Base-by-base conservation (phyloP, 2,113 vertebrate genomes). In the Prietella phreatophila region DNA sequence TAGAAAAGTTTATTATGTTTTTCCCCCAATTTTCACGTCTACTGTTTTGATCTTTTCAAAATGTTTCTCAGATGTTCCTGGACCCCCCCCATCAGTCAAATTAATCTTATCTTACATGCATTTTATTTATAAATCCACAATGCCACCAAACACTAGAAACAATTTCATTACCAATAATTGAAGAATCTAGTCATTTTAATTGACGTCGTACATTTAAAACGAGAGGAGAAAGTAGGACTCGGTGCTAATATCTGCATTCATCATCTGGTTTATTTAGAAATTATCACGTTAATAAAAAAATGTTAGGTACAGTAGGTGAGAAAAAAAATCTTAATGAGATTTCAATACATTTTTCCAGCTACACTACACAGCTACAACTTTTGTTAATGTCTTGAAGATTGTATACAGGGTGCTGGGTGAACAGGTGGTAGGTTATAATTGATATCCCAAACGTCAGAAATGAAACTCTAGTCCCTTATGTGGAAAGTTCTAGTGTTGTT, bases 301-400 rank as follows among this genome's bases (percentile, higher is more conserved):
- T 63, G 25, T 63, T 27, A 25, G 2, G 25, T 67, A 15, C 30
- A 71, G 65, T 17, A 67, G 14, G 27, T 10, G 10, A 63, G 0
- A 2, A 36, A 33, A 36, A 17, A 36, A 2, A 36, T 33, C 30
- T 33, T 13, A 65, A 65, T 4, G 2, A 30, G 63, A 67, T 15
- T 15, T 30, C 33, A 39, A 19, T 15, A 36, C 17, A 7, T 19
- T 36, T 17, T 33, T 5, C 19, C 19, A n/a, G n/a, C n/a, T n/a
- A n/a, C n/a, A n/a, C n/a, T n/a, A n/a, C n/a, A n/a, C n/a, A n/a
- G n/a, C n/a, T n/a, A n/a, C n/a, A n/a, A n/a, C n/a, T 83, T 67
- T 84, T 84, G 47, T 73, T 56, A 85, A 58, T 60, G n/a, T 60
- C 25, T 60, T 76, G 22, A 76, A 76, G 25, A 76, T 63, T 27